These are phyloP conservation scores for Pachyrhynchus sulphureomaculatus DNA, from an alignment of 1,140 invertebrate genomes.

Conservation along the genomic window DNA sequence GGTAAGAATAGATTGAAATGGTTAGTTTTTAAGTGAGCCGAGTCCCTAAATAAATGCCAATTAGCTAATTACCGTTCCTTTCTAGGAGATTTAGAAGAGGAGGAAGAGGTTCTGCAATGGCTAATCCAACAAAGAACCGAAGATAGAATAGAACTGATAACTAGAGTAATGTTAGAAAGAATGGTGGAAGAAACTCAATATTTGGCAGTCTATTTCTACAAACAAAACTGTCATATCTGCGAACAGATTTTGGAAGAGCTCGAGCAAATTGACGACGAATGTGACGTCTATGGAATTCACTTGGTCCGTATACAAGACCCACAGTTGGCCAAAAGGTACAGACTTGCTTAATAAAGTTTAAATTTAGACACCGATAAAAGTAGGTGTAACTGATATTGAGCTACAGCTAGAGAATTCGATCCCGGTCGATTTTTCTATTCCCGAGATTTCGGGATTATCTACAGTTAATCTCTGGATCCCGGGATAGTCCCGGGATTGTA, in stretches of 20 bases:
- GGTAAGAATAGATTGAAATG: neutral
- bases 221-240: slow-evolving; percentile 90
- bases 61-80: no score
- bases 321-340: slow-evolving; percentile 75
- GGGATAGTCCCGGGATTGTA: no score
- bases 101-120: slow-evolving; percentile 93
- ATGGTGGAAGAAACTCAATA: slow-evolving; percentile 91
- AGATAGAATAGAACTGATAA: slow-evolving; percentile 90
- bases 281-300: slow-evolving; percentile 90
- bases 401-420: no score
- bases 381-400: no score
- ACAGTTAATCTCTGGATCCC: no score
- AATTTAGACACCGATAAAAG: neutral
- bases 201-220: slow-evolving; percentile 91
- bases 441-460: no score
- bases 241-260: slow-evolving; percentile 87
- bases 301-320: slow-evolving; percentile 94
- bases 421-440: no score
- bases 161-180: slow-evolving; percentile 87
- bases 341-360: neutral
- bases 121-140: slow-evolving; percentile 90
- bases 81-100: slow-evolving; percentile 70
- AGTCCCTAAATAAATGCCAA: no score
- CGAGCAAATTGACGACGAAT: slow-evolving; percentile 90
- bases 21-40: neutral